A percentile compares a stretch with the other conserved stretches of the same genome.
Evolutionary conservation across 2,113 vertebrate species (phyloP).

Genomic region (Rynchops niger): DNA sequence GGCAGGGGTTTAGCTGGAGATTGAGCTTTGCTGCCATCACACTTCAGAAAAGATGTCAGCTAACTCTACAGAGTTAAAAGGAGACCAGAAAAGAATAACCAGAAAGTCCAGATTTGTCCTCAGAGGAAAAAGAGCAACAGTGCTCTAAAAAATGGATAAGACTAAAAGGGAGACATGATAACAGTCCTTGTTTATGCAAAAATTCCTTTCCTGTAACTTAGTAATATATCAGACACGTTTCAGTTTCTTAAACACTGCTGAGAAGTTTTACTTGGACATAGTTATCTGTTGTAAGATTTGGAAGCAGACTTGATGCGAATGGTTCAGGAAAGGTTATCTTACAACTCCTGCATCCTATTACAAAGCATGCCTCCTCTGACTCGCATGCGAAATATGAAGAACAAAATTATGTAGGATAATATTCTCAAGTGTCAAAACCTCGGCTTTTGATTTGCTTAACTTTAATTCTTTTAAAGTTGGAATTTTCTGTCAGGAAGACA

Average conservation of each 20-base stretch:
- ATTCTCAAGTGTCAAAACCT: background rate
- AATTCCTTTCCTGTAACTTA: background rate
- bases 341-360: background rate
- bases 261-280: background rate
- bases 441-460: background rate
- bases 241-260: background rate
- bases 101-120: background rate
- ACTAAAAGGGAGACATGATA: background rate
- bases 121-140: background rate
- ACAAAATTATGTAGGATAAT: background rate
- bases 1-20: background rate
- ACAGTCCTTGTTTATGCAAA: background rate
- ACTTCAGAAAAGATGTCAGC: background rate
- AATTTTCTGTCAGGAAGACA: background rate
- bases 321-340: background rate
- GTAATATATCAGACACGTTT: background rate
- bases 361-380: background rate
- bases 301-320: background rate
- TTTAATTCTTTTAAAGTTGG: background rate
- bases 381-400: background rate
- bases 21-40: background rate
- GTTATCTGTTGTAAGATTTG: background rate
- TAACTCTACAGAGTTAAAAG: background rate
- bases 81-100: background rate
- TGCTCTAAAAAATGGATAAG: background rate